Evolutionary conservation across 1,140 invertebrate genomes (phyloP), one percentile per base, ranked within the genome.

Genomic region (Geopemphigus sp.): DNA sequence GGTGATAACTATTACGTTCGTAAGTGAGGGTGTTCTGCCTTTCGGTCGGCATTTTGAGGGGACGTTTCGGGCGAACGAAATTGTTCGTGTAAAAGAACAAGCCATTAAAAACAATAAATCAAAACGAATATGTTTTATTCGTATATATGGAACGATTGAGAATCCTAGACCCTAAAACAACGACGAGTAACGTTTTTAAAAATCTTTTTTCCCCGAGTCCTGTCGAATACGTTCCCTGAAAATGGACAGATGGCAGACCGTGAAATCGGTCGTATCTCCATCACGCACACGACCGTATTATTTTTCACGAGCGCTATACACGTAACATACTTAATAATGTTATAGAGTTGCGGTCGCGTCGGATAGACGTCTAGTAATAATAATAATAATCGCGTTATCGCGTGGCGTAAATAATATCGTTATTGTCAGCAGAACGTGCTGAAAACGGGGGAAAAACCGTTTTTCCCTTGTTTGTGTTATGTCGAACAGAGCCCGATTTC

Each of bases 381-480:
- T 24, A 22, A 68, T 15, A 68, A 39, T 39, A 39, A 47, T 47
- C 17, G 26, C 26, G 24, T 19, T 26, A 24, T 19, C 6, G 59
- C 14, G 5, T 0, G 19, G 19, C 32, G 63, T 22, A 22, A n/a
- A n/a, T 29, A 6, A 59, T 6, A 26, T n/a, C n/a, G n/a, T 59
- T 39, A 4, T 39, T 39, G 47, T 72, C 68, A 72, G 68, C 68
- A 72, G 24, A 72, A 72, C 68, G 68, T 72, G 68, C 17, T 22
- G 22, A 70, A 70, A 70, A 22, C 68, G 8, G 11, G 12, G 10
- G 39, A 45, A 53, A 53, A 29, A 72, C 4, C 47, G 17, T 22
- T 68, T 47, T 47, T 24, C 64, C 29, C 22, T 1, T 12, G 39
- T 22, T 8, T 29, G 32, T 39, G 3, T 39, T 39, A 39, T 39